These are phyloP conservation scores for Caligus rogercresseyi DNA, from an alignment of 1,140 invertebrate species.

Conservation along the genomic window DNA sequence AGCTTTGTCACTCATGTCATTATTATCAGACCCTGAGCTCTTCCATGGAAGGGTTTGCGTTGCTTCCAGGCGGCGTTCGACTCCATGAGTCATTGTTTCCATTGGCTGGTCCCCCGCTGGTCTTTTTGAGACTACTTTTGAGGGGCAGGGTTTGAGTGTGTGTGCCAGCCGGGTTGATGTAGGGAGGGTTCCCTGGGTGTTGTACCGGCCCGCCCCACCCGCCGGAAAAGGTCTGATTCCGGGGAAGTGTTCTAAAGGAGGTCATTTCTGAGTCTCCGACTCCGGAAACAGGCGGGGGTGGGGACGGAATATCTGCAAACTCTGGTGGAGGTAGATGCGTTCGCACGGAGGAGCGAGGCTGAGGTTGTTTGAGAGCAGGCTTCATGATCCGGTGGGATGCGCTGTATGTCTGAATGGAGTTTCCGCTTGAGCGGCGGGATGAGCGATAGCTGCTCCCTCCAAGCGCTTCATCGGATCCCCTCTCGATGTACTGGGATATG, in stretches of 20 bases:
- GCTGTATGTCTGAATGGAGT: background rate
- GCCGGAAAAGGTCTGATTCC: conserved; percentile 4
- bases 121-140: conserved; percentile 22
- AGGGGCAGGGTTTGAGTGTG: conserved; percentile 20
- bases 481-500: conserved; percentile 3
- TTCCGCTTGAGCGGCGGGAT: background rate
- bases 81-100: background rate
- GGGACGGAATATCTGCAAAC: conserved; percentile 26
- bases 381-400: background rate
- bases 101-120: background rate
- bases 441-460: background rate
- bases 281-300: conserved; percentile 20
- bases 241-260: conserved; percentile 23
- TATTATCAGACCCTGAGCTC: conserved; percentile 13
- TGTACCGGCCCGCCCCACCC: background rate
- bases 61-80: background rate
- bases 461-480: background rate
- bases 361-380: background rate
- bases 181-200: conserved; percentile 21
- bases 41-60: background rate
- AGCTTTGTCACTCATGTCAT: background rate
- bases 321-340: conserved; percentile 26
- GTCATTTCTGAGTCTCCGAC: conserved; percentile 20
- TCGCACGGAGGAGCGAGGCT: conserved; percentile 6
- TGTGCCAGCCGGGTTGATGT: conserved; percentile 1